Percentiles rank a stretch among this genome's conserved stretches.
Conservation (phyloP, 1,140 invertebrate genomes). For the Calliopsis andreniformis region DNA sequence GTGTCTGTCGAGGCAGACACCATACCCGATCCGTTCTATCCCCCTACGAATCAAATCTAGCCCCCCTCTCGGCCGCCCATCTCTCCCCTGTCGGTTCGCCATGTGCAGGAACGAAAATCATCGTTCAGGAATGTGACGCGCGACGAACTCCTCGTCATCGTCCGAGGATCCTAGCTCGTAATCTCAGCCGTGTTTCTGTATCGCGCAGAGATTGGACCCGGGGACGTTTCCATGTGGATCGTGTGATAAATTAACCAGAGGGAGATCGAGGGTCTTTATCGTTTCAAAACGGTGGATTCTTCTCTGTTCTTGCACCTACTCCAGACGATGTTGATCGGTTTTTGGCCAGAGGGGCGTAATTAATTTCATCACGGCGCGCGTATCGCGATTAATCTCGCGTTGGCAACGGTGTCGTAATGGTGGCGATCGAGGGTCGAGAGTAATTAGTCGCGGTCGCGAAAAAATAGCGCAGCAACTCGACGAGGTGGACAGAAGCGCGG, state of each 20-base stretch:
- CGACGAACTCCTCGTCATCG: slow-evolving; percentile 15
- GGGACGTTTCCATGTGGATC: not conserved
- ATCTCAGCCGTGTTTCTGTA: slow-evolving; percentile 12
- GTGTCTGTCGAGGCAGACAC: slow-evolving; percentile 62
- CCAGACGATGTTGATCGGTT: not conserved
- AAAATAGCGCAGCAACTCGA: not conserved
- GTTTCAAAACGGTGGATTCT: not conserved
- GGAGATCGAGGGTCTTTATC: slow-evolving; percentile 5
- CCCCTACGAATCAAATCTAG: slow-evolving; percentile 60
- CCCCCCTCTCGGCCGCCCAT: not conserved
- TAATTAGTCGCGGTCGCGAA: slow-evolving; percentile 29
- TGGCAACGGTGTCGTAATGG: slow-evolving; percentile 29
- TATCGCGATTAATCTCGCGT: slow-evolving; percentile 31
- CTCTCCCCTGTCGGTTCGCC: slow-evolving; percentile 14
- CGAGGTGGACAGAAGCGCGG: not conserved
- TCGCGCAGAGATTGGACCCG: not conserved
- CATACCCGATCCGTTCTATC: slow-evolving; percentile 63
- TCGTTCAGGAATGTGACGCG: slow-evolving; percentile 39
- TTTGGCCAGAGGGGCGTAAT: not conserved
- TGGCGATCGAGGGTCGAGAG: slow-evolving; percentile 42
- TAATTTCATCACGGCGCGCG: slow-evolving; percentile 16
- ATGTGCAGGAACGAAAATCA: slow-evolving; percentile 54
- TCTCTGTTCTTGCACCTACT: not conserved
- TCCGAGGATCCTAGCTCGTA: not conserved
- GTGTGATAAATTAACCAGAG: slow-evolving; percentile 28